Evolutionary conservation across 2,113 vertebrate species (phyloP), one percentile per base, ranked within the genome.

Genomic region (Zosterops hypoxanthus): DNA sequence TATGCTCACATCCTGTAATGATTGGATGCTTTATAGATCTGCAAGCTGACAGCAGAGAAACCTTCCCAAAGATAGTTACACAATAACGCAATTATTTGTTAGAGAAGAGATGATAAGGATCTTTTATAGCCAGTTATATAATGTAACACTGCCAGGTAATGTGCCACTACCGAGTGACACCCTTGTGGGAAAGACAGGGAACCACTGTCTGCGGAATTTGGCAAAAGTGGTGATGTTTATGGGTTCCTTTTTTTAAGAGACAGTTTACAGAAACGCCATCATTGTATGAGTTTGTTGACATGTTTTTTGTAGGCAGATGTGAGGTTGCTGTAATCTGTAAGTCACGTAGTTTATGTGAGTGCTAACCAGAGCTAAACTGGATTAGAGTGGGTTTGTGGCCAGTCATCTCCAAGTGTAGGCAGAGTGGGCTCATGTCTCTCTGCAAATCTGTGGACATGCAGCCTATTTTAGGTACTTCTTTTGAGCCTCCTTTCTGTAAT

Each of bases 311-410:
- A 90, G 92, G 86, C 94, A 95, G 94, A 96, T 90, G 80, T 97
- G 92, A 88, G 47, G 60, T 84, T 92, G 47, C 83, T 88, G 64
- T 84, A 75, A 95, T 88, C 88, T 94, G 72, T 86, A 94, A 93
- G 83, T 70, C 76, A 20, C 83, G 86, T 94, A 86, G 80, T 86
- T 95, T 88, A 94, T 19, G 64, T 96, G 96, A 94, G 92, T 86
- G 94, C 86, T 94, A 97, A 96, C 91, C 94, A 73, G 78, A 97
- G 86, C 88, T 96, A 81, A 97, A 93, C 88, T 95, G 92, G 91
- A 93, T 96, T 66, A 64, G 82, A 94, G 92, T 94, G 95, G 88
- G 91, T 94, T 94, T 97, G 91, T 93, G 95, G 92, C 95, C 91
- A 94, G 80, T 92, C 94, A 75, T 93, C 80, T 88, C 71, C 1